phyloP scores from a whole-genome alignment of 2,113 vertebrate genomes.

The Leptosomus discolor region DNA sequence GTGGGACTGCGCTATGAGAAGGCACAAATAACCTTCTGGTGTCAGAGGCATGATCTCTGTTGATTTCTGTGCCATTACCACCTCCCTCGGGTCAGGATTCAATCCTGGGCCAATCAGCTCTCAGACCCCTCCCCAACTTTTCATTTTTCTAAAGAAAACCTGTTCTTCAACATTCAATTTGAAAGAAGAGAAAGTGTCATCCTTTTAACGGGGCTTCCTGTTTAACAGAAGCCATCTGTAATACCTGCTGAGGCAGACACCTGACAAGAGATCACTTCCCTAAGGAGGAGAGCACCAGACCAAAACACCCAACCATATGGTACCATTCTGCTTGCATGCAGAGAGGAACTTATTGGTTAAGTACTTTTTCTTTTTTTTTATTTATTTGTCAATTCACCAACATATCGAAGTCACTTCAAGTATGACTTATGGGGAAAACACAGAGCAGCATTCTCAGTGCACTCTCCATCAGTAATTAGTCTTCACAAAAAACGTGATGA shows the following conservation, averaged over 20 bases:
- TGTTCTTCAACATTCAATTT: background rate
- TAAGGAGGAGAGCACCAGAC: background rate
- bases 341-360: background rate
- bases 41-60: background rate
- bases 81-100: background rate
- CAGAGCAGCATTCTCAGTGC: background rate
- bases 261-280: background rate
- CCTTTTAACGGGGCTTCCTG: background rate
- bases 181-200: background rate
- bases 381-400: background rate
- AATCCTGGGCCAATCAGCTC: background rate
- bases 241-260: background rate
- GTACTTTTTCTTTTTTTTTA: background rate
- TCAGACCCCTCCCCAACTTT: background rate
- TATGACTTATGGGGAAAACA: background rate
- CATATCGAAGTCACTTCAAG: background rate
- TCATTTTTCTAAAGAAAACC: background rate
- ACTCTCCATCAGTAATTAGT: background rate
- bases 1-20: background rate
- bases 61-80: background rate
- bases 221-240: background rate
- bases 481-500: background rate
- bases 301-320: background rate
- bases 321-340: background rate
- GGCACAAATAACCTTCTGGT: background rate